These are phyloP conservation scores for Ichneumoninae sp. DNA, from an alignment of 2,888 invertebrate genomes.

Conservation along the genomic window DNA sequence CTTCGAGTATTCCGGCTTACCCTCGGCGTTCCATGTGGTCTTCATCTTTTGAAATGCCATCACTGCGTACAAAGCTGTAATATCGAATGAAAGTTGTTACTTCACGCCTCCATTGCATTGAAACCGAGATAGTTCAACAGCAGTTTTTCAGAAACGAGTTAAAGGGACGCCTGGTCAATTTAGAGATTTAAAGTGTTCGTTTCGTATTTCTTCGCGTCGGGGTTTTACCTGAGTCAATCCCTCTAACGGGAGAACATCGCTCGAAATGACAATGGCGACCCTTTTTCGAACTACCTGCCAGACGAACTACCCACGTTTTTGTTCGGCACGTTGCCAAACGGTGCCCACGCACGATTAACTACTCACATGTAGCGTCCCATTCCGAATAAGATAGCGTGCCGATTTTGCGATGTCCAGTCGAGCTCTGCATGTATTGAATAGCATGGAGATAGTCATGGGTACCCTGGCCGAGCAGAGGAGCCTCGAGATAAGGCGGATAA, in stretches of 20 bases:
- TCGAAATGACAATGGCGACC: not conserved
- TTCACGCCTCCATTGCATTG: not conserved
- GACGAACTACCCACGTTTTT: not conserved
- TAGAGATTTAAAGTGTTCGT: not conserved
- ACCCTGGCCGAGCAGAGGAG: conserved; percentile 87
- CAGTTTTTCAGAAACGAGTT: not conserved
- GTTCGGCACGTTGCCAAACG: not conserved
- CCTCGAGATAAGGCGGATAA: conserved; percentile 88
- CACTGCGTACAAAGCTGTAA: conserved; percentile 92
- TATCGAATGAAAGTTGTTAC: conserved; percentile 57
- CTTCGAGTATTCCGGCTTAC: conserved; percentile 86
- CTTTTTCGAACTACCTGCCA: conserved; percentile 1
- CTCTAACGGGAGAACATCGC: not conserved
- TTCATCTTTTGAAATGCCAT: conserved; percentile 94
- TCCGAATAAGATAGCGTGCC: conserved; percentile 95
- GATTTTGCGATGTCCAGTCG: conserved; percentile 83
- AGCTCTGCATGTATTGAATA: conserved; percentile 86
- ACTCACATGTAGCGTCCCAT: conserved; percentile 97
- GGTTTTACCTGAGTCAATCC: not conserved
- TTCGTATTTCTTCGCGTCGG: not conserved
- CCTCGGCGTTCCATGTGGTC: conserved; percentile 88
- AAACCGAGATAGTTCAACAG: not conserved
- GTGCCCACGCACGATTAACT: conserved; percentile 51
- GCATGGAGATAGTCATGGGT: conserved; percentile 91
- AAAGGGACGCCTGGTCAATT: not conserved